phyloP scores from a whole-genome alignment of 2,888 invertebrate species.

The Tryphoninae sp. region DNA sequence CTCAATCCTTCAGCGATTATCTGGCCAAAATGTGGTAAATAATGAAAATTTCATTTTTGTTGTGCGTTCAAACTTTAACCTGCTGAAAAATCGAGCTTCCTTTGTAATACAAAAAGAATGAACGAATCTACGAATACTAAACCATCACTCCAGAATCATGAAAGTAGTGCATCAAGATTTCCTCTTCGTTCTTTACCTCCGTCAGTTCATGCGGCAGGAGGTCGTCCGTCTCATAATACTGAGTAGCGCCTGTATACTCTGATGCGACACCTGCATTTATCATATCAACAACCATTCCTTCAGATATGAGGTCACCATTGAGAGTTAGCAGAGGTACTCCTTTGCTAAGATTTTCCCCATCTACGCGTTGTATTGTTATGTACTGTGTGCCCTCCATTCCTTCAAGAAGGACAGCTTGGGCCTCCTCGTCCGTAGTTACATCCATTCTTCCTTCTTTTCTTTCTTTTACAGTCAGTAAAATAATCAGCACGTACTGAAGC shows the following conservation, averaged over 20 bases:
- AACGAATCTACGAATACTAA: conserved; percentile 21
- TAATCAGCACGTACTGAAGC: neutral
- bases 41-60: neutral
- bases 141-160: conserved; percentile 25
- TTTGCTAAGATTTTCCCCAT: conserved; percentile 77
- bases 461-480: neutral
- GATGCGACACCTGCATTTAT: conserved; percentile 78
- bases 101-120: neutral
- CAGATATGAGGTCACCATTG: conserved; percentile 78
- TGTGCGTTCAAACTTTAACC: neutral
- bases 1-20: neutral
- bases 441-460: conserved; percentile 72
- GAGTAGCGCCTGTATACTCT: conserved; percentile 75
- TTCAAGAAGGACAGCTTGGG: conserved; percentile 78
- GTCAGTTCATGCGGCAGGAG: conserved; percentile 77
- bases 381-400: conserved; percentile 80
- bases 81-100: neutral
- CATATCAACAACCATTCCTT: conserved; percentile 80
- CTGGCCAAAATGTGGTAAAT: neutral
- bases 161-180: neutral
- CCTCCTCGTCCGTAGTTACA: conserved; percentile 77
- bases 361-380: conserved; percentile 80
- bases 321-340: conserved; percentile 77
- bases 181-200: conserved; percentile 70
- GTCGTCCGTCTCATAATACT: conserved; percentile 79